Evolutionary conservation across 2,797 vertebrate genomes (phyloP), one percentile per base, ranked within the genome.

Genomic region (Pteropus rufus): DNA sequence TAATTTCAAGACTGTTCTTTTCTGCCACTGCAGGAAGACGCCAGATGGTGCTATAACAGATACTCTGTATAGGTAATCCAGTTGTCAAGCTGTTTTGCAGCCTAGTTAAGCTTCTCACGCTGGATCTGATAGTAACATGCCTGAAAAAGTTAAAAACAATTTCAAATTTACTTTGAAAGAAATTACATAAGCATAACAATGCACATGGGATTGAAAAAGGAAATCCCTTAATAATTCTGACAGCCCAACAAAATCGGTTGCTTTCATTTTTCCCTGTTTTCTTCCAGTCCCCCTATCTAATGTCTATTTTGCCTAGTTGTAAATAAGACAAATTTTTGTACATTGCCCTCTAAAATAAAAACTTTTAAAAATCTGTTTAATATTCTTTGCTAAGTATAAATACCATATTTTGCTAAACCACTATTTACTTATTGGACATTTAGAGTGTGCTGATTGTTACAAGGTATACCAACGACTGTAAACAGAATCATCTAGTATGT

Each of bases 51-150:
- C 24, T 88, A 44, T 91, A 79, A 88, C 72, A 49, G 49, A 16
- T 16, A 52, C 87, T 97, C 91, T 80, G 54, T 36, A 64, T 0
- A 96, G 83, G 93, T 94, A 96, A 98, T 97, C 94, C 96, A 89
- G 94, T 72, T 95, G 97, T 60, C 89, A 96, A 80, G 90, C 84
- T 2, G 11, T 88, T 81, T 80, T 2, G 39, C 15, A 10, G 60
- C 85, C 97, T 99, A 99, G 89, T 99, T 99, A 97, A 99, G 98
- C 98, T 99, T 99, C 98, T 99, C 99, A 10, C 99, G 99, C 97
- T 99, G 99, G 98, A 99, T 99, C 98, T 99, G 99, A 98, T 99
- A 99, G 98, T 99, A 99, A 98, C 99, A 99, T 0, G 99, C 99
- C 99, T 99, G 98, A 79, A 91, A 97, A 98, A 94, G 39, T 95